phyloP scores from a whole-genome alignment of 2,113 vertebrate species.

The Catharus minimus region DNA sequence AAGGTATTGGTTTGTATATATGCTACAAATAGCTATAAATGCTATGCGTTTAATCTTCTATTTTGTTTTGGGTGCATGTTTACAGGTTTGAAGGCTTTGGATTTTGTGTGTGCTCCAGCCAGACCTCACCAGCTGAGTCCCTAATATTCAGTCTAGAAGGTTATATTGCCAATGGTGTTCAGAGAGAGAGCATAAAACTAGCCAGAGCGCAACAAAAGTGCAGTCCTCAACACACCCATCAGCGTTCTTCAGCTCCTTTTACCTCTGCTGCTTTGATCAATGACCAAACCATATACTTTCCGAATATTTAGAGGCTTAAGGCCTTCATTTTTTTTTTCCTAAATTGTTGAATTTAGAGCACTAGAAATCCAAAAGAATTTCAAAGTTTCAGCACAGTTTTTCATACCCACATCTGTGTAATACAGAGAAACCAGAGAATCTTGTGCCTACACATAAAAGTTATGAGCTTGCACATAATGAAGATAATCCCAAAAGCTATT shows the following conservation, averaged over 20 bases:
- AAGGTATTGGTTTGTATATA: background rate
- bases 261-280: background rate
- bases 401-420: background rate
- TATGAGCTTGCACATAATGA: background rate
- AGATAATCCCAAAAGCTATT: background rate
- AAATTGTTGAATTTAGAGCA: background rate
- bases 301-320: background rate
- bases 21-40: background rate
- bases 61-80: background rate
- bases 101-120: background rate
- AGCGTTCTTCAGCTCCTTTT: background rate
- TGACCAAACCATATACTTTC: background rate
- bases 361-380: background rate
- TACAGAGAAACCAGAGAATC: background rate
- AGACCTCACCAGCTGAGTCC: background rate
- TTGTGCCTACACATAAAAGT: background rate
- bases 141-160: background rate
- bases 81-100: background rate
- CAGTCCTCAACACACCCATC: background rate
- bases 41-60: background rate
- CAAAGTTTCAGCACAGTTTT: background rate
- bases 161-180: background rate
- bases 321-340: background rate
- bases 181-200: background rate
- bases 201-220: background rate